These are phyloP conservation scores for Neomonachus schauinslandi DNA, from an alignment of 2,113 vertebrate species.

Conservation along the genomic window DNA sequence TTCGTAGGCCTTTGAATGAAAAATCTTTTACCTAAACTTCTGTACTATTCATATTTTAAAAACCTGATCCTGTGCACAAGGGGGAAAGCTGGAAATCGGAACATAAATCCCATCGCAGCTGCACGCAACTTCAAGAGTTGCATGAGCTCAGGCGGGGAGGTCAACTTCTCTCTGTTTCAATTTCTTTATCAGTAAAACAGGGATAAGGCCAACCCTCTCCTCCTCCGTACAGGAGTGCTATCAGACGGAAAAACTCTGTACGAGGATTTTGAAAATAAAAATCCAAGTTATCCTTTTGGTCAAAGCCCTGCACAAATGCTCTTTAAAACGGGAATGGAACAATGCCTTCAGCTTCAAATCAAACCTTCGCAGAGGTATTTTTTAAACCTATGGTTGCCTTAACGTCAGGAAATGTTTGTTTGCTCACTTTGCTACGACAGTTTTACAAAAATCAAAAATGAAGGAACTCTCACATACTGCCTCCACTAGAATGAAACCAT, in stretches of 20 bases:
- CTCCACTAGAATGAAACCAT: neutral
- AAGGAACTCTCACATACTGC: conserved; percentile 42
- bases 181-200: neutral
- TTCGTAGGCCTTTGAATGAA: neutral
- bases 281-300: neutral
- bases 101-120: neutral
- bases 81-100: neutral
- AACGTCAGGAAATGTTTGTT: conserved; percentile 74
- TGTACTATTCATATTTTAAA: neutral
- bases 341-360: neutral
- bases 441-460: conserved; percentile 62
- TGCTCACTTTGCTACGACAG: conserved; percentile 47
- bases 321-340: neutral
- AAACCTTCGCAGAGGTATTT: neutral
- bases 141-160: neutral
- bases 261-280: neutral
- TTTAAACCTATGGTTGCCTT: conserved; percentile 16
- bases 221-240: neutral
- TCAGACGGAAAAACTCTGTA: neutral
- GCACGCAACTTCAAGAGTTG: neutral
- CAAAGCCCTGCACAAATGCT: neutral
- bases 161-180: neutral
- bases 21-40: neutral
- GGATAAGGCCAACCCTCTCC: neutral
- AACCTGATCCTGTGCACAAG: neutral